Conservation (phyloP, 2,888 invertebrate genomes). For the Apamea crenata region DNA sequence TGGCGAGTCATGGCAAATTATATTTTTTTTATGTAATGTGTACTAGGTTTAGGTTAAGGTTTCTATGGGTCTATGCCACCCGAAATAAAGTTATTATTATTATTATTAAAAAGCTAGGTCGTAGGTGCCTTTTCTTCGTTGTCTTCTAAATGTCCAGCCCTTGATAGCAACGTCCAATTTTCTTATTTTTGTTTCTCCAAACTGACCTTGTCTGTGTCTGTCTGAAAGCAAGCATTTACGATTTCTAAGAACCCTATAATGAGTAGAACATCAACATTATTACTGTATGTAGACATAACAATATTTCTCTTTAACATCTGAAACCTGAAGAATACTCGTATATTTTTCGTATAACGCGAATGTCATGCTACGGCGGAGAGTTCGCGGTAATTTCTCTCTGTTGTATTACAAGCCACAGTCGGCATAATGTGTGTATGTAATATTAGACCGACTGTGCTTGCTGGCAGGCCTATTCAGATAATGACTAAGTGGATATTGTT, state of each 20-base stretch:
- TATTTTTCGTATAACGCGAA: constrained; percentile 28
- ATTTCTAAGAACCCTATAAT: background rate
- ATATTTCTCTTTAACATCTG: background rate
- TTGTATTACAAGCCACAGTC: constrained; percentile 4
- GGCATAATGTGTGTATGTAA: constrained; percentile 1
- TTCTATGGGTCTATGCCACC: too few relatives aligned
- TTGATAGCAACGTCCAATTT: background rate
- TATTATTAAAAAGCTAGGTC: too few relatives aligned
- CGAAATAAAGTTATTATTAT: too few relatives aligned
- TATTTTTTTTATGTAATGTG: too few relatives aligned
- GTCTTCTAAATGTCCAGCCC: background rate
- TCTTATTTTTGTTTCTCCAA: background rate
- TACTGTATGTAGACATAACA: constrained; percentile 4
- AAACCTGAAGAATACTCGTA: constrained; percentile 10
- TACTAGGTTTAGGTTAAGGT: too few relatives aligned
- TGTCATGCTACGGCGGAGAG: constrained; percentile 15
- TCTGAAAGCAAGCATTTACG: constrained; percentile 1
- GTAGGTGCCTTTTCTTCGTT: background rate
- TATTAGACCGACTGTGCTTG: constrained; percentile 10
- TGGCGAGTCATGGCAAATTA: too few relatives aligned
- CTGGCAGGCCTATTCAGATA: constrained; percentile 25
- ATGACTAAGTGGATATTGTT: constrained; percentile 11
- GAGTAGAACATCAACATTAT: background rate
- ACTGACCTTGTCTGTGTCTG: background rate
- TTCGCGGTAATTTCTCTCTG: constrained; percentile 39